phyloP scores from a whole-genome alignment of 2,797 vertebrate species.

The Otolemur crassicaudatus region DNA sequence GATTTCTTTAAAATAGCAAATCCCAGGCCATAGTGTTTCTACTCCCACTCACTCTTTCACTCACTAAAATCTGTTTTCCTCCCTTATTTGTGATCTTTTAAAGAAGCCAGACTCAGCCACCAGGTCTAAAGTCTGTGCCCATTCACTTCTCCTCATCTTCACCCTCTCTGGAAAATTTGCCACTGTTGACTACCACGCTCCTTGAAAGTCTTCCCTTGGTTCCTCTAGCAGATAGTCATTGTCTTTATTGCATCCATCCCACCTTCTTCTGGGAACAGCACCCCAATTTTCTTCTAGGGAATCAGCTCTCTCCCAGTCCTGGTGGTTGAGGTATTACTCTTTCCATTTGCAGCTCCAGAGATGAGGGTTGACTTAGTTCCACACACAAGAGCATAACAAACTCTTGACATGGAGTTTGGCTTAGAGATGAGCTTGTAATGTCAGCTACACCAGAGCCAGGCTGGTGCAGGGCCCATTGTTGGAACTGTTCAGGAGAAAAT shows the following conservation, averaged over 20 bases:
- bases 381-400: not conserved
- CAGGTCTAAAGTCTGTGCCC: not conserved
- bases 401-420: not conserved
- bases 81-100: slow-evolving; percentile 31
- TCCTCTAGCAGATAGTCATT: not conserved
- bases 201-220: not conserved
- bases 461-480: not conserved
- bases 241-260: not conserved
- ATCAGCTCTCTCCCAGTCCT: not conserved
- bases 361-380: not conserved
- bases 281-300: not conserved
- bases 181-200: not conserved
- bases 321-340: not conserved
- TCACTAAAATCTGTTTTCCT: slow-evolving; percentile 11
- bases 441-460: not conserved
- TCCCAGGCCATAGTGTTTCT: not conserved
- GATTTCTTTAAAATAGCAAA: slow-evolving; percentile 6
- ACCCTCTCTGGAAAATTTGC: not conserved
- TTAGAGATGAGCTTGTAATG: not conserved
- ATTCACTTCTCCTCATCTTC: not conserved
- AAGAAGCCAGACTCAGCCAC: slow-evolving; percentile 32
- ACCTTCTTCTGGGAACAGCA: not conserved
- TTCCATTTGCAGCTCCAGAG: not conserved
- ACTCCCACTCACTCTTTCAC: not conserved
- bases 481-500: not conserved